A percentile compares a stretch with the other conserved stretches of the same genome.
phyloP scores from a whole-genome alignment of 2,797 vertebrate genomes.

The Hydrolagus colliei region DNA sequence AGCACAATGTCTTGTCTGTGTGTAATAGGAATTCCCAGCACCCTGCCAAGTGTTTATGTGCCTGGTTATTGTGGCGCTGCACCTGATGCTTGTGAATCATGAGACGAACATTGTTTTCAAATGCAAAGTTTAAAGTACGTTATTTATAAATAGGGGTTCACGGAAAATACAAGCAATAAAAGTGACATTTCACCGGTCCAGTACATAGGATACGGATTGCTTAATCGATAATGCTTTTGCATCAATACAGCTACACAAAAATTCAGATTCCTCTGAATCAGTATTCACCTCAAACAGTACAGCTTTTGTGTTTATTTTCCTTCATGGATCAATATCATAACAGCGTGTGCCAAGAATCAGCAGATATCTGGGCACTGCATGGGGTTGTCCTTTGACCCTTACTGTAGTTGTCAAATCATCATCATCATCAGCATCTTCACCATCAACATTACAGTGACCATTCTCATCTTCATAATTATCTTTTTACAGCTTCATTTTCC shows the following conservation, averaged over 20 bases:
- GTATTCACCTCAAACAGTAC: slow-evolving; percentile 53
- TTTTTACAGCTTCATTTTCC: not conserved
- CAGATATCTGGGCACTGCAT: slow-evolving; percentile 65
- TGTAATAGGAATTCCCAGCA: not conserved
- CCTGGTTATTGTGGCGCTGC: not conserved
- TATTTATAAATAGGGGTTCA: not conserved
- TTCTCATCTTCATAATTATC: not conserved
- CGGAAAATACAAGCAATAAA: not conserved
- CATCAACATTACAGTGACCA: slow-evolving; percentile 30
- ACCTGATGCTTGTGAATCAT: not conserved
- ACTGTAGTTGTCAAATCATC: slow-evolving; percentile 67
- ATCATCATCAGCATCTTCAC: slow-evolving; percentile 50
- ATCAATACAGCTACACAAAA: not conserved
- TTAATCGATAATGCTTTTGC: not conserved
- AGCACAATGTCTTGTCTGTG: not conserved
- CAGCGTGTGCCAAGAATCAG: slow-evolving; percentile 73
- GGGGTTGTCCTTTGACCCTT: slow-evolving; percentile 77
- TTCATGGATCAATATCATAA: slow-evolving; percentile 75
- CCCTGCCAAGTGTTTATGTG: not conserved
- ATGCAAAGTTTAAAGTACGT: not conserved
- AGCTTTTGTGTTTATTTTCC: slow-evolving; percentile 65
- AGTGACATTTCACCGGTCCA: not conserved
- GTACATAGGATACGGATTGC: not conserved
- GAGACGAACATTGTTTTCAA: not conserved
- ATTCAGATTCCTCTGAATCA: slow-evolving; percentile 41